Evolutionary conservation across 2,113 vertebrate genomes (phyloP), one percentile per base, ranked within the genome.

Genomic region (Aptenodytes forsteri): DNA sequence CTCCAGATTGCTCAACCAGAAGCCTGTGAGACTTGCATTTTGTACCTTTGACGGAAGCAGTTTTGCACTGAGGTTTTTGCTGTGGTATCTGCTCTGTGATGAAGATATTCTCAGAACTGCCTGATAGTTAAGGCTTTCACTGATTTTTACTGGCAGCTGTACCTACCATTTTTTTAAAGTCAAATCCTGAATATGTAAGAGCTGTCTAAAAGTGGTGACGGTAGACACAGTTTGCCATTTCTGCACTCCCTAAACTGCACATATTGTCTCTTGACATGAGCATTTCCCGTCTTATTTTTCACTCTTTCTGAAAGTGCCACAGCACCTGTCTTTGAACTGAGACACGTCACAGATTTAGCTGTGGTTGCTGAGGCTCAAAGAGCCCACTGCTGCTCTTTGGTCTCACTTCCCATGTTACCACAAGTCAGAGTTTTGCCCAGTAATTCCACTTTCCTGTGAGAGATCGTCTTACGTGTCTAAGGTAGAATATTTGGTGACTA

Each of bases 401-500:
- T 82, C 20, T 78, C 5, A 4, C 23, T 84, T 89, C 11, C 23
- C 10, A 2, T 38, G 11, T 40, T 61, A 50, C 14, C 34, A 23
- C 27, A 70, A 55, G 20, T 36, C 71, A 13, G 42, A 47, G 25
- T 66, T 88, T 86, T 73, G 20, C 22, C 22, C 61, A 34, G 50
- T 62, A 36, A 55, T 54, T 70, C 18, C 20, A 13, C 8, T 36
- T 6, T 72, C 85, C 58, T 0, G 0, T 29, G 30, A 44, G 25
- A n/a, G 8, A 14, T 34, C 1, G 6, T 49, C 36, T 50, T 47
- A 1, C 0, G 0, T 22, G 9, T 69, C 56, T 36, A 3, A 93
- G 70, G 34, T 15, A 3, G 7, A 90, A 62, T 72, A 22, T 65
- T 79, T 0, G 2, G 30, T 69, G 54, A 13, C 38, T 61, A 6